Evolutionary conservation across 2,797 vertebrate genomes (phyloP), one percentile per base, ranked within the genome.

Genomic region (Falco novaeseelandiae): DNA sequence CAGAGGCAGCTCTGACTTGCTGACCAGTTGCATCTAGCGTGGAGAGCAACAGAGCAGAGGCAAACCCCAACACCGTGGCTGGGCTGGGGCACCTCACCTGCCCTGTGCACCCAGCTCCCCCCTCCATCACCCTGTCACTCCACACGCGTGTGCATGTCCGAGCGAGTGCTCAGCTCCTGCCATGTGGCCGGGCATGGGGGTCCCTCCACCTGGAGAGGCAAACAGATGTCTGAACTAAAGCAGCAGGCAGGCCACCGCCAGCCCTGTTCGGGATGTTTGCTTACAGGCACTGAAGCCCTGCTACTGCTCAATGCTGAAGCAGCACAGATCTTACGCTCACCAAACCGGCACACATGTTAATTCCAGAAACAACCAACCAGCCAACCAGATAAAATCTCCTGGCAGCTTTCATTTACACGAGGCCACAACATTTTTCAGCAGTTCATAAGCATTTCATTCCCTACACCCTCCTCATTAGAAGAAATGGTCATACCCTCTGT

Each of bases 61-160:
- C 18, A 23, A 84, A 46, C 8, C 26, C 9, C 1, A 3, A 46
- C 30, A 21, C 59, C 14, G 59, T 0, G 0, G 25, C 44, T 12
- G 11, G 13, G 23, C 29, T 34, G 42, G 25, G 17, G 62, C 10
- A 63, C 46, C 1, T 9, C 36, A 22, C 29, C 54, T 34, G 44
- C 16, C 22, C 62, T 0, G 0, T 11, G 52, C 8, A 8, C 48
- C 55, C 27, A 34, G 38, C 16, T 18, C 10, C 2, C 7, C 6
- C 0, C 22, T 66, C 23, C 67, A 30, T 27, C 55, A n/a, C 4
- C 12, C 12, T 3, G 1, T 14, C 62, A 18, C 29, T 69, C 70
- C 32, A 22, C 25, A 26, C 0, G 7, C 8, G 1, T 1, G 6
- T 32, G 25, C 36, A 40, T 1, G 6, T 30, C 30, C 25, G 36